Conservation (phyloP, 1,140 invertebrate genomes). For the Bombyx mori region ASM3026992v2 NC_085110.1:11620001-11620500, state of each 20-base stretch:
- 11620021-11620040: slow-evolving; percentile 52
- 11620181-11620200: slow-evolving; percentile 31
- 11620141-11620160: slow-evolving; percentile 68
- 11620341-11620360: no score
- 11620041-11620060: slow-evolving; percentile 64
- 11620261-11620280: no score
- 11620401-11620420: slow-evolving; percentile 47
- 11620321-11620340: no score
- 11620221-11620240: slow-evolving; percentile 12
- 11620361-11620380: slow-evolving; percentile 23
- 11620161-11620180: slow-evolving; percentile 56
- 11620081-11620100: slow-evolving; percentile 67
- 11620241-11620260: not conserved
- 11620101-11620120: slow-evolving; percentile 64
- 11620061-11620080: slow-evolving; percentile 70
- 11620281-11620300: no score
- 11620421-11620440: slow-evolving; percentile 57
- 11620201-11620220: no score
- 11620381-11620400: slow-evolving; percentile 35
- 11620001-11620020: slow-evolving; percentile 40
- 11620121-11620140: slow-evolving; percentile 69
- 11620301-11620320: no score
- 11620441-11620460: slow-evolving; percentile 53
- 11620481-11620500: slow-evolving; percentile 70
- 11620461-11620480: slow-evolving; percentile 63